Conservation (phyloP, 2,888 invertebrate genomes). For the Elmis aenea region DNA sequence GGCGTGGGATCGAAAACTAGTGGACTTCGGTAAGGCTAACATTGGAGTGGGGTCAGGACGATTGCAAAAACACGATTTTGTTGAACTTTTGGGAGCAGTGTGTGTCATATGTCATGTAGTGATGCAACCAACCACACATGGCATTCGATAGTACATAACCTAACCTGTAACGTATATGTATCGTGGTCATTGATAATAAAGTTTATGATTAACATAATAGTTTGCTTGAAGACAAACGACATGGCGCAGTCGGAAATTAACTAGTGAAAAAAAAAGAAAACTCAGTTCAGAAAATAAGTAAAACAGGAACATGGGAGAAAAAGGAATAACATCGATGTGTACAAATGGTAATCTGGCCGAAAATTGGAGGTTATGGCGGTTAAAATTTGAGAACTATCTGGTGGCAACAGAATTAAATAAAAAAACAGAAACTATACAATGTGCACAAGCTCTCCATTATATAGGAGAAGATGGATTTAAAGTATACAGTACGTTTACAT, state of each 20-base stretch:
- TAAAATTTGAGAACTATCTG: constrained; percentile 22
- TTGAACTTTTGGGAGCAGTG: constrained; percentile 13
- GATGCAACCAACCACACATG: too few species aligned
- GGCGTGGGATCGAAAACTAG: constrained; percentile 19
- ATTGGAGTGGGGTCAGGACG: constrained; percentile 17
- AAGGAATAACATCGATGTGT: too few species aligned
- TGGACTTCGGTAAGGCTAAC: constrained; percentile 17
- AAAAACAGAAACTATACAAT: constrained; percentile 22
- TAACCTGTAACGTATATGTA: too few species aligned
- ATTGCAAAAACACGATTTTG: constrained; percentile 15
- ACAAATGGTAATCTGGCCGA: constrained; percentile 24
- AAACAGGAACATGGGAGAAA: too few species aligned
- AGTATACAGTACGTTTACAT: constrained; percentile 24
- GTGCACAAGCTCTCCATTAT: constrained; percentile 25
- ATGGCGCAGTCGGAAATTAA: too few species aligned
- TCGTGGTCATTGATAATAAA: too few species aligned
- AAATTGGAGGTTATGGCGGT: constrained; percentile 24
- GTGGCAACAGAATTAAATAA: constrained; percentile 22
- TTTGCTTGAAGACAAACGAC: too few species aligned
- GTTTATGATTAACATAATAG: too few species aligned
- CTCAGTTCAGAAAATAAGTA: too few species aligned
- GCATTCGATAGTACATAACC: too few species aligned
- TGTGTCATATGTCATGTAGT: too few species aligned
- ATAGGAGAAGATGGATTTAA: constrained; percentile 26
- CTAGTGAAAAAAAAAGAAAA: too few species aligned